A percentile compares a stretch with the other conserved stretches of the same genome.
Evolutionary conservation across 1,140 invertebrate species (phyloP).

Genomic region (Drosophila kurseongensis): DNA sequence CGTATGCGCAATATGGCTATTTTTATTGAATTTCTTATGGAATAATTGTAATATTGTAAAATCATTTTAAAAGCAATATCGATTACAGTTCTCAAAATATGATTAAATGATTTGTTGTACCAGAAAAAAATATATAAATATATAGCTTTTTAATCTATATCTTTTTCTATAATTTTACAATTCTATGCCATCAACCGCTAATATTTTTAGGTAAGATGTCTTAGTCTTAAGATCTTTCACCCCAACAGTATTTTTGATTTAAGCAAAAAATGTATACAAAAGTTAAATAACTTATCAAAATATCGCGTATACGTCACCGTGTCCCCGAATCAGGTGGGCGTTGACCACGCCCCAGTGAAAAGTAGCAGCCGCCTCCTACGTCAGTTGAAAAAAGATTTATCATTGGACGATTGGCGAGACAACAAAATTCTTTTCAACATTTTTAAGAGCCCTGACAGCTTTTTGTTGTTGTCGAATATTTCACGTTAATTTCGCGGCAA

Average conservation of each 20-base stretch:
- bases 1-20: no score
- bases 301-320: constrained; percentile 37
- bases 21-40: no score
- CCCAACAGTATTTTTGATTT: not conserved
- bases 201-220: no score
- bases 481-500: constrained; percentile 71
- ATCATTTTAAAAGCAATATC: no score
- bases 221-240: not conserved
- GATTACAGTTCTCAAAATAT: no score
- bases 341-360: constrained; percentile 15
- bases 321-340: constrained; percentile 22
- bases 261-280: not conserved
- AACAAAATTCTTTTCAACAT: constrained; percentile 41
- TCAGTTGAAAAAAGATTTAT: constrained; percentile 38
- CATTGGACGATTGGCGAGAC: constrained; percentile 18
- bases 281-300: constrained; percentile 22
- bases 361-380: constrained; percentile 22
- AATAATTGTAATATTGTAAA: no score
- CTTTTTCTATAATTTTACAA: no score
- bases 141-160: no score
- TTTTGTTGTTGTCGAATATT: constrained; percentile 31
- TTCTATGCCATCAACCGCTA: no score
- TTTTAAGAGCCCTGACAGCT: constrained; percentile 36
- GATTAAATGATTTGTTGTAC: no score
- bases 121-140: no score